phyloP scores from a whole-genome alignment of 2,797 vertebrate species.

The Enteromius anoplus region DNA sequence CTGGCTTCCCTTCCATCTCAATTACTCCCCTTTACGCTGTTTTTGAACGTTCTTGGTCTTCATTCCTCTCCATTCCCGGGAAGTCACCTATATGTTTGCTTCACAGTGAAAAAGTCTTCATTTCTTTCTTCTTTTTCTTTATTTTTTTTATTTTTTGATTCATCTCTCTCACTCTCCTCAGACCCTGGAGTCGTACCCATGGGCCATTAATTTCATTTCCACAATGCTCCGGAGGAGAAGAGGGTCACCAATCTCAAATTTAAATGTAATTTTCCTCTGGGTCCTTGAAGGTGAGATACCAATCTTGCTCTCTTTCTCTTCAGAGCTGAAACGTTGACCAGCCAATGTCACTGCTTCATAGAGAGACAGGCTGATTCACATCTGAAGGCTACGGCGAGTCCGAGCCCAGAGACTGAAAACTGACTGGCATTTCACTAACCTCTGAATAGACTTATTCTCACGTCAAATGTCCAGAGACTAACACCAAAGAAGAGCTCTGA shows the following conservation, averaged over 20 bases:
- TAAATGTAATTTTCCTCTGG: constrained; percentile 57
- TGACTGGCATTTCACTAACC: constrained; percentile 18
- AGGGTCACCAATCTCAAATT: constrained; percentile 58
- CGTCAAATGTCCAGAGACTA: not conserved
- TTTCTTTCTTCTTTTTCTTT: not conserved
- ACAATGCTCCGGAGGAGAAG: constrained; percentile 40
- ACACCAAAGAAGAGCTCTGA: not conserved
- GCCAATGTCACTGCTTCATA: constrained; percentile 22
- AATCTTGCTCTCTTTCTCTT: constrained; percentile 43
- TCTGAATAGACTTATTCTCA: constrained; percentile 24
- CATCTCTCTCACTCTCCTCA: constrained; percentile 16
- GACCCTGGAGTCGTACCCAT: constrained; percentile 42
- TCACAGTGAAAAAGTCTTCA: not conserved
- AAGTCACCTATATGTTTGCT: constrained; percentile 14
- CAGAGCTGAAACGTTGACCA: constrained; percentile 27
- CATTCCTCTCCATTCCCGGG: not conserved
- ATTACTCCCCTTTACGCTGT: not conserved
- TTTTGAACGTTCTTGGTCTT: constrained; percentile 8
- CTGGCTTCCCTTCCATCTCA: constrained; percentile 22
- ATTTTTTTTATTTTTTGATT: not conserved
- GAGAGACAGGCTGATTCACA: not conserved
- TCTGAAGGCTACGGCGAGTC: not conserved
- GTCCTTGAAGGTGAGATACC: constrained; percentile 53
- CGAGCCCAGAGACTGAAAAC: constrained; percentile 28
- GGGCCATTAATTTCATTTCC: constrained; percentile 55